phyloP scores from a whole-genome alignment of 1,140 invertebrate species.

The Brachionus koreanus region DNA sequence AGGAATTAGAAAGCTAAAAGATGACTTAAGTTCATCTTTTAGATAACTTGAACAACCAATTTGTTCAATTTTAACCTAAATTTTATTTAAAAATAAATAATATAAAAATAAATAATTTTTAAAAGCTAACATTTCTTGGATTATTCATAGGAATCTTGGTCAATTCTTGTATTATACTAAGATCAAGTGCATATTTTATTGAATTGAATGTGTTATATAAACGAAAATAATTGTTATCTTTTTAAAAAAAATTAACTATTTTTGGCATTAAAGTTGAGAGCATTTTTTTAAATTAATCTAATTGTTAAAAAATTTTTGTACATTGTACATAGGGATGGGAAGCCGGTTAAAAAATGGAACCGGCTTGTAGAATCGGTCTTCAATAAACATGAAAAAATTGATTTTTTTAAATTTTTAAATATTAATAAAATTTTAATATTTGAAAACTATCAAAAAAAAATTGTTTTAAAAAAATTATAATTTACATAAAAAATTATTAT shows the following conservation, averaged over 20 bases:
- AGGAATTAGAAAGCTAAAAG: constrained; percentile 18
- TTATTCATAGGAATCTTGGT: constrained; percentile 17
- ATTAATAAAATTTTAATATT: too few species aligned
- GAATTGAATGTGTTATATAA: constrained; percentile 36
- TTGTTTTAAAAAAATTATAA: too few species aligned
- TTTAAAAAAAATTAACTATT: neutral
- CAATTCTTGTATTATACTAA: constrained; percentile 38
- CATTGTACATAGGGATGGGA: too few species aligned
- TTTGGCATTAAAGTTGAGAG: neutral
- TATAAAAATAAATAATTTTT: neutral
- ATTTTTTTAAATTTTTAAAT: too few species aligned
- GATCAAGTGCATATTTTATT: constrained; percentile 29
- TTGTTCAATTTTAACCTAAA: constrained; percentile 21
- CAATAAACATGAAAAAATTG: too few species aligned
- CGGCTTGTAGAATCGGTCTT: too few species aligned
- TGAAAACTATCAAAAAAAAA: too few species aligned
- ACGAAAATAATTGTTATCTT: constrained; percentile 25
- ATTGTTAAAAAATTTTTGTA: too few species aligned
- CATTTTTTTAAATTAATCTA: too few species aligned
- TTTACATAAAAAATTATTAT: too few species aligned
- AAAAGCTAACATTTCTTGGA: neutral
- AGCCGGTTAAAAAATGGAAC: too few species aligned
- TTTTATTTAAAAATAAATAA: neutral
- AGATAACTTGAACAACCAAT: constrained; percentile 1
- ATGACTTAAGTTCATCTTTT: constrained; percentile 26